These are phyloP conservation scores for Drosophila helvetica DNA, from an alignment of 2,888 invertebrate species.

Conservation along the genomic window DNA sequence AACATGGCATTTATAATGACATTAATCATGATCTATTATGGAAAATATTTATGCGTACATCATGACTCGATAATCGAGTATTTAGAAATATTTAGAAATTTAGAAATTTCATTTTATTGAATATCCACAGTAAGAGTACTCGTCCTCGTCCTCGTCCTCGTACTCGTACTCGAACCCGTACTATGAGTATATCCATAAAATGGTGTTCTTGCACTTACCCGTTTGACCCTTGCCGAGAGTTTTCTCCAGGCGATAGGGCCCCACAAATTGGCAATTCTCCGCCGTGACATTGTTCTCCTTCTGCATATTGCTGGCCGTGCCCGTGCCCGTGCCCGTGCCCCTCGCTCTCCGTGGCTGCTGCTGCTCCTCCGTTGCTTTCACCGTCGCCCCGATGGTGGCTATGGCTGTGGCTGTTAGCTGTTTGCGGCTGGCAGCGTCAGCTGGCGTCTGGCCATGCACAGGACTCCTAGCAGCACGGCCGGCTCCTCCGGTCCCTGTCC, in stretches of 20 bases:
- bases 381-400: slow-evolving; percentile 10
- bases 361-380: slow-evolving; percentile 4
- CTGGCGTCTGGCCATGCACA: slow-evolving; percentile 60
- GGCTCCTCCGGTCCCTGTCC: slow-evolving; percentile 16
- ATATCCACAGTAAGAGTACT: not conserved
- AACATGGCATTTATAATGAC: not conserved
- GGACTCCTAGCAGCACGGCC: slow-evolving; percentile 21
- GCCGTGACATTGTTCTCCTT: slow-evolving; percentile 85
- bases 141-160: no score
- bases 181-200: not conserved
- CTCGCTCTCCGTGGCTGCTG: slow-evolving; percentile 7
- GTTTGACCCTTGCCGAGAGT: slow-evolving; percentile 99
- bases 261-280: slow-evolving; percentile 96
- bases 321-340: slow-evolving; percentile 14
- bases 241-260: slow-evolving; percentile 99
- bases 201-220: slow-evolving; percentile 87
- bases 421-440: slow-evolving; percentile 51
- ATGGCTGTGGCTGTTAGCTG: slow-evolving; percentile 59
- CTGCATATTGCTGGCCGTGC: slow-evolving; percentile 82
- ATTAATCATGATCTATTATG: not conserved
- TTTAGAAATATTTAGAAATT: no score
- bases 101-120: no score
- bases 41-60: no score
- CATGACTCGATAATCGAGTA: no score
- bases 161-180: not conserved